Base-by-base conservation (phyloP, 2,888 invertebrate genomes). In the Apamea crenata region DNA sequence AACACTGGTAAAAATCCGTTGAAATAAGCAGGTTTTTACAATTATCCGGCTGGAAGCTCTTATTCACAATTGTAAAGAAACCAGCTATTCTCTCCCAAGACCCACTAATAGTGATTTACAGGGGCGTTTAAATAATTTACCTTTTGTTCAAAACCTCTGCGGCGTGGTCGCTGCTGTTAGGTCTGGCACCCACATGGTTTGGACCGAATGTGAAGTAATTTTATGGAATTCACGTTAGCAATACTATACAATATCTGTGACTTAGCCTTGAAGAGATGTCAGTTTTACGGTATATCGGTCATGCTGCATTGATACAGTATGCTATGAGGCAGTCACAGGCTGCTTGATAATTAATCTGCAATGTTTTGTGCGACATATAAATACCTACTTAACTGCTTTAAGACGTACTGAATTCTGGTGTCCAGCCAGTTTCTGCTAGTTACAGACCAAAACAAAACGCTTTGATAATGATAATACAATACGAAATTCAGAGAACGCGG, bases 31-130 rank as follows among this genome's bases (percentile, higher is more conserved):
- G 59, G 36, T 53, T 79, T 73, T 76, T 36, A 44, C 59, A 79
- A 82, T 66, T 72, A 86, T 77, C 59, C n/a, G 53, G 21, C 71
- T 50, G 63, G 53, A 50, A 65, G 65, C 5, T 70, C 14, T 56
- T 29, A 78, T 86, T 83, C 75, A 76, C 67, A 77, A 76, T 77
- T 77, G 70, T 76, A 73, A 81, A 83, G 84, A 78, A 85, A 77
- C 87, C 75, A 36, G 69, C 67, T 53, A 65, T 86, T 76, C 82
- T 79, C 86, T 80, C 74, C 21, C 67, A 63, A 83, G 87, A 67
- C 86, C 69, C 77, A 72, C 86, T 86, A 78, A 83, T 86, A 86
- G 81, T 81, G 81, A 85, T 85, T 86, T 86, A 86, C 85, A 79
- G 80, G 77, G n/a, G 65, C 86, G 74, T 86, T 85, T 83, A 83